These are phyloP conservation scores for Antheraea yamamai DNA, from an alignment of 2,888 invertebrate species.

Conservation along the genomic window DNA sequence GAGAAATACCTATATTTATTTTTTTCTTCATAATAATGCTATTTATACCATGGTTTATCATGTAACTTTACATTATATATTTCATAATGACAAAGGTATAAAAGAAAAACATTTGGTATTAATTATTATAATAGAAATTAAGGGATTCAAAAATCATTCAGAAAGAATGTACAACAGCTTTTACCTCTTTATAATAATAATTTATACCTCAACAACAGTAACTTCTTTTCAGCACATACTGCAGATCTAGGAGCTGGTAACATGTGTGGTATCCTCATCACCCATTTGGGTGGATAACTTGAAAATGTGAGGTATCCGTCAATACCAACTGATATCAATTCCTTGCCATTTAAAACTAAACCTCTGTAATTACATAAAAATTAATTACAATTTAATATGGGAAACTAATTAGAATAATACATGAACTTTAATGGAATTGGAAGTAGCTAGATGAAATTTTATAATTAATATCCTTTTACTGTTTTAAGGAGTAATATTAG, in stretches of 20 bases:
- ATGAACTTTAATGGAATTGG: not conserved
- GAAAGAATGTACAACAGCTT: too few relatives aligned
- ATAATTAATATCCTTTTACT: not conserved
- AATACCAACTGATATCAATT: slow-evolving; percentile 90
- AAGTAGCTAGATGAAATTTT: not conserved
- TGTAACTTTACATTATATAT: too few relatives aligned
- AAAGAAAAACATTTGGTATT: too few relatives aligned
- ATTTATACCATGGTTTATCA: too few relatives aligned
- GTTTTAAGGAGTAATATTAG: not conserved
- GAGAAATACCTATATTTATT: not conserved
- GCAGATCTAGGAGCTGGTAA: slow-evolving; percentile 82
- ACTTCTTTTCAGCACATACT: slow-evolving; percentile 77
- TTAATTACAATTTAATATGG: not conserved
- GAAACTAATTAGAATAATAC: not conserved
- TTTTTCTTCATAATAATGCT: too few relatives aligned
- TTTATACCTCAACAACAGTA: slow-evolving; percentile 79
- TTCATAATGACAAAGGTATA: too few relatives aligned
- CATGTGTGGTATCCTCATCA: slow-evolving; percentile 88
- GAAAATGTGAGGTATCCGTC: slow-evolving; percentile 90
- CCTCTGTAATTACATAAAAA: slow-evolving; percentile 66
- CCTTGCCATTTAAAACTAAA: slow-evolving; percentile 83
- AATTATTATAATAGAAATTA: too few relatives aligned
- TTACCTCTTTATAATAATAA: too few relatives aligned
- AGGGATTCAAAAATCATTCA: too few relatives aligned
- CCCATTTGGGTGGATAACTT: slow-evolving; percentile 85